Conservation (phyloP, 1,140 invertebrate species). For the Mya arenaria region DNA sequence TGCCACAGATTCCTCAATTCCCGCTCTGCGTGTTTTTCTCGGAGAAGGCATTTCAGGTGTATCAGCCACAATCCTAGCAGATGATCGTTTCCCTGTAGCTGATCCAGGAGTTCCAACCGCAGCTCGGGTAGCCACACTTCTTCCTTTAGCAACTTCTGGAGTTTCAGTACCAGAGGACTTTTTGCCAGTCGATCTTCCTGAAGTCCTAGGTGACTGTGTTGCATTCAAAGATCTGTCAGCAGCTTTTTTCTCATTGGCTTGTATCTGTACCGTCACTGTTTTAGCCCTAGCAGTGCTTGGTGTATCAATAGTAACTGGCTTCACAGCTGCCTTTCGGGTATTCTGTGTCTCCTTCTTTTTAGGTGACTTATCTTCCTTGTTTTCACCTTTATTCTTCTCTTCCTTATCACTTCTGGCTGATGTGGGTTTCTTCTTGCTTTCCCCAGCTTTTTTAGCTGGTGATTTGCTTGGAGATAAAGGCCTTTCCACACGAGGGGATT, state of each 20-base stretch:
- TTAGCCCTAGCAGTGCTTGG: background rate
- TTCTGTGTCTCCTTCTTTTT: background rate
- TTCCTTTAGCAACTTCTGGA: background rate
- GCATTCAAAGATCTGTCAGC: background rate
- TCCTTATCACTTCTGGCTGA: background rate
- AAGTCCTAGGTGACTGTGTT: background rate
- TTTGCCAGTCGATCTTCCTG: background rate
- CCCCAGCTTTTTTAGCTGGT: background rate
- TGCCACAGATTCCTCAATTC: background rate
- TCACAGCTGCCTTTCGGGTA: background rate
- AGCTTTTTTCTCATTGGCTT: background rate
- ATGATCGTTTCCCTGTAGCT: background rate
- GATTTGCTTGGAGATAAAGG: background rate
- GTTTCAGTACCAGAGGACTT: background rate
- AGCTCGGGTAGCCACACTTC: background rate
- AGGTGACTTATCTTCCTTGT: background rate
- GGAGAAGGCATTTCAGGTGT: background rate
- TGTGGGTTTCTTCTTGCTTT: background rate
- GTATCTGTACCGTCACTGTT: background rate
- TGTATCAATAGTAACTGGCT: background rate
- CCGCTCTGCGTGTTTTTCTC: background rate
- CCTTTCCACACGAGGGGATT: background rate
- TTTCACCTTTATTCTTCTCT: background rate
- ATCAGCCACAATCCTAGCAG: background rate
- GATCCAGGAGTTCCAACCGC: slow-evolving; percentile 13